These are phyloP conservation scores for Limanda limanda DNA, from an alignment of 2,113 vertebrate genomes.

Conservation along the genomic window DNA sequence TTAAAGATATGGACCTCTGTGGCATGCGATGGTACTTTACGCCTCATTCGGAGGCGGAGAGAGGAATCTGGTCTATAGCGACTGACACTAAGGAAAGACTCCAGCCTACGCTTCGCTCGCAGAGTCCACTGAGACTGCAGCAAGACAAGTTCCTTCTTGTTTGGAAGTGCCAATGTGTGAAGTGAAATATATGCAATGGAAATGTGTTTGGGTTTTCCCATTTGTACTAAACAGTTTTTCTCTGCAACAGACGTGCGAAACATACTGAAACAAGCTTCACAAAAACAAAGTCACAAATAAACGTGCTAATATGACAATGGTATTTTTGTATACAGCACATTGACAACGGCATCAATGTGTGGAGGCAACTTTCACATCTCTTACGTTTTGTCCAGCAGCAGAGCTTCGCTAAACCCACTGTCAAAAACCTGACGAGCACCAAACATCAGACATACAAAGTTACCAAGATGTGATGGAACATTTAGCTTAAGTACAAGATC, in stretches of 20 bases:
- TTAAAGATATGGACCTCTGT: constrained; percentile 24
- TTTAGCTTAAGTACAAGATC: no score
- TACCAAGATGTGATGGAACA: no score
- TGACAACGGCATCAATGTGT: no score
- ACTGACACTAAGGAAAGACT: constrained; percentile 51
- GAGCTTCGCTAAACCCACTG: no score
- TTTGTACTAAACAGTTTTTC: constrained; percentile 43
- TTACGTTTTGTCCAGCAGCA: no score
- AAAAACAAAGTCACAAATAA: neutral
- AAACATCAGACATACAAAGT: no score
- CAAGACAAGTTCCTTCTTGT: constrained; percentile 47
- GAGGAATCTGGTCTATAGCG: constrained; percentile 38
- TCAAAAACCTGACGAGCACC: no score
- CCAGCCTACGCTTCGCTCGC: constrained; percentile 38
- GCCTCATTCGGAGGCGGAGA: constrained; percentile 50
- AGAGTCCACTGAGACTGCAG: constrained; percentile 33
- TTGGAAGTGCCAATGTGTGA: constrained; percentile 39
- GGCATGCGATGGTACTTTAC: constrained; percentile 49
- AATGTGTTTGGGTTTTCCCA: constrained; percentile 50
- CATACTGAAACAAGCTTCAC: neutral
- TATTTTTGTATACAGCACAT: no score
- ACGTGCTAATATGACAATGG: neutral
- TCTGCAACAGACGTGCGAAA: constrained; percentile 3
- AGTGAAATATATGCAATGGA: constrained; percentile 39
- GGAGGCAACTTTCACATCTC: no score